Evolutionary conservation across 2,113 vertebrate species (phyloP).

Genomic region (Pygoscelis adeliae): DNA sequence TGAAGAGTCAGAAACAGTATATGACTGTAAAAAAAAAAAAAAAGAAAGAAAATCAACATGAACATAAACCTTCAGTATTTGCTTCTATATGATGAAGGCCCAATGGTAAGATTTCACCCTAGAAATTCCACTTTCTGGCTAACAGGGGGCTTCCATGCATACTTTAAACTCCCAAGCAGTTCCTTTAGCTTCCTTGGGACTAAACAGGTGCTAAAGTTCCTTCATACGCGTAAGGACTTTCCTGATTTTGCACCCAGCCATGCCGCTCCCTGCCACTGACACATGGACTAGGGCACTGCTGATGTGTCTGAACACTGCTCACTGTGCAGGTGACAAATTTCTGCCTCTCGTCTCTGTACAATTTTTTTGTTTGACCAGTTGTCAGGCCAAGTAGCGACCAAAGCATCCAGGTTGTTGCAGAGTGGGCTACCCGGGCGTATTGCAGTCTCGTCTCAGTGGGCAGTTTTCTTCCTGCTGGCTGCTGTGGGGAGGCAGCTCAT

Average conservation of each 20-base stretch:
- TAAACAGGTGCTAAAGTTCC: background rate
- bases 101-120: background rate
- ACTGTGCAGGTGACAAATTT: background rate
- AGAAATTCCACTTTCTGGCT: background rate
- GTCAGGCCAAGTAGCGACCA: background rate
- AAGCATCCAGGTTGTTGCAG: background rate
- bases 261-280: background rate
- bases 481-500: background rate
- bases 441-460: background rate
- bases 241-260: background rate
- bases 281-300: fast-evolving
- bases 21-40: background rate
- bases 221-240: background rate
- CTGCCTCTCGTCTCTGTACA: fast-evolving
- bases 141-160: fast-evolving
- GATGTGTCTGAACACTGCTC: background rate
- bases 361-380: background rate
- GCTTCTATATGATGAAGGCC: background rate
- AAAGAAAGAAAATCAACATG: background rate
- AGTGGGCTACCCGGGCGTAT: fast-evolving
- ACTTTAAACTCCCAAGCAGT: background rate
- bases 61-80: background rate
- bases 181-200: background rate
- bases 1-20: background rate
- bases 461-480: background rate